Conservation (phyloP, 2,888 invertebrate species). For the Globia sparganii region DNA sequence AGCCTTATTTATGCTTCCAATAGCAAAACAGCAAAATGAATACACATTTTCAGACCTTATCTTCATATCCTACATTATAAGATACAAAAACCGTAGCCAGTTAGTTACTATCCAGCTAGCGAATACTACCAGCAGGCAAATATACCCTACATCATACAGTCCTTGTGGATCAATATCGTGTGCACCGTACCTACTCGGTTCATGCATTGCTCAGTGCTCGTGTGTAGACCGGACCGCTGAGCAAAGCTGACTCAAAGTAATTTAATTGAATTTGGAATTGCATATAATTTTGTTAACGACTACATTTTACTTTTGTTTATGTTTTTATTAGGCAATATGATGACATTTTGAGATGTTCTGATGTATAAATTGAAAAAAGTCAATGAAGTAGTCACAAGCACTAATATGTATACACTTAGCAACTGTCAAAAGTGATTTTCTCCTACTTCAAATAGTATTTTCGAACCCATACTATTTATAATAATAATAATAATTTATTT, state of each 20-base stretch:
- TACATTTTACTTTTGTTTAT: conserved; percentile 13
- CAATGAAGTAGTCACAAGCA: background rate
- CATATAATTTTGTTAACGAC: conserved; percentile 29
- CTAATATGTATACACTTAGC: background rate
- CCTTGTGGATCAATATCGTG: conserved; percentile 45
- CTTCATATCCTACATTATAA: background rate
- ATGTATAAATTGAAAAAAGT: background rate
- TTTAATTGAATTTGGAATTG: conserved; percentile 63
- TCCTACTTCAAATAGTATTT: background rate
- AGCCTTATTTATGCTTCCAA: background rate
- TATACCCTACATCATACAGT: conserved; percentile 40
- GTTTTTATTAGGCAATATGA: background rate
- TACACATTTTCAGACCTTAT: conserved; percentile 9
- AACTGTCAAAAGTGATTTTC: background rate
- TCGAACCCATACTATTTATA: background rate
- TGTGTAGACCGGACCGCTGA: conserved; percentile 28
- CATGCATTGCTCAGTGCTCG: conserved; percentile 23
- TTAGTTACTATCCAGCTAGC: conserved; percentile 18
- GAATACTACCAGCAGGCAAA: conserved; percentile 20
- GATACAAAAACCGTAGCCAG: conserved; percentile 4
- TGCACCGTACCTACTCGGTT: conserved; percentile 16
- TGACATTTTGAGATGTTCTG: background rate
- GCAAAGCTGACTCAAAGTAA: conserved; percentile 60
- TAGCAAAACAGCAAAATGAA: background rate
- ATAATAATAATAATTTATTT: too few relatives aligned